Base-by-base conservation (phyloP, 1,140 invertebrate genomes). In the Chironomus tepperi region DNA sequence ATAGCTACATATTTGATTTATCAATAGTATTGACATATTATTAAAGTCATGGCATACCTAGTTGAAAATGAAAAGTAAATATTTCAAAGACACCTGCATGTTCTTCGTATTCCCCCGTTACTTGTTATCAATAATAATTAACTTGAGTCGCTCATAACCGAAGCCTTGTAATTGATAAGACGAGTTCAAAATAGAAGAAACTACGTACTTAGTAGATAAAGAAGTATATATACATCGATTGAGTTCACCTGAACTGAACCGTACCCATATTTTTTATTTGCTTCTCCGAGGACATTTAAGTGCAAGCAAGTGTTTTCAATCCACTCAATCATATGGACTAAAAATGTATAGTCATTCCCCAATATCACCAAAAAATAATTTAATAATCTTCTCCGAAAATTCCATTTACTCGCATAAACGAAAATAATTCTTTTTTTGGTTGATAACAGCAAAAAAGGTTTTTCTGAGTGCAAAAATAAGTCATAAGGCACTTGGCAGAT, bases 121-220 rank as follows among this genome's bases (percentile, higher is more conserved):
- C 47, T 57, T n/a, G 47, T 57, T 57, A 57, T 57, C 47, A 57
- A 57, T n/a, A 57, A 57, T 57, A 57, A 57, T 57, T 57, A 57
- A 57, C 47, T 57, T 57, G 47, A 57, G 47, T n/a, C 10, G 47
- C 47, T 57, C n/a, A 57, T 57, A n/a, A 15, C 47, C 5, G 47
- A 57, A n/a, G 12, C 47, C n/a, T 57, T 57, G 47, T n/a, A 57
- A 57, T 57, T 57, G 47, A 57, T 57, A 57, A 57, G 12, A 57
- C 24, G 24, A 34, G 24, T 34, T 34, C 24, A 34, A 34, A 34
- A 34, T 34, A 34, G 24, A 34, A 34, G 24, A 34, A 34, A 34
- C 24, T 34, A 34, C 24, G 24, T 34, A 34, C 24, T 34, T 34
- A 34, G 24, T 34, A 34, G 24, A 34, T 34, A 34, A 34, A 34